Evolutionary conservation across 2,113 vertebrate genomes (phyloP).

Genomic region (Zeus faber): DNA sequence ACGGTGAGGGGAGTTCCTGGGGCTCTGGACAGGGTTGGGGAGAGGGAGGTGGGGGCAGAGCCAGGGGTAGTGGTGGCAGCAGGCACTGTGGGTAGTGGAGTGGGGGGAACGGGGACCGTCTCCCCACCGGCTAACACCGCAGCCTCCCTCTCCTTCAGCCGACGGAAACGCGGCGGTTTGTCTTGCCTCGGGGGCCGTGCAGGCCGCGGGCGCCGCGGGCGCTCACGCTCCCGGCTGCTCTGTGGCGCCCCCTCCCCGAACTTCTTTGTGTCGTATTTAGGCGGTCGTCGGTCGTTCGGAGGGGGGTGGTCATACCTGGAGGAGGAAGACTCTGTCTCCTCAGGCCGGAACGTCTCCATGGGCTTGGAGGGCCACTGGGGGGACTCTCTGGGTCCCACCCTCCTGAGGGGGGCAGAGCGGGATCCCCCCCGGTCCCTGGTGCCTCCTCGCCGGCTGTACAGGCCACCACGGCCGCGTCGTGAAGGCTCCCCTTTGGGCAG

Average conservation of each 20-base stretch:
- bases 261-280: constrained; percentile 85
- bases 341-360: constrained; percentile 79
- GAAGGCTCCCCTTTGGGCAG: constrained; percentile 94
- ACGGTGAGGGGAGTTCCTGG: constrained; percentile 69
- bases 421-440: constrained; percentile 85
- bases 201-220: constrained; percentile 89
- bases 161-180: constrained; percentile 92
- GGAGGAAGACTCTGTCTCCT: constrained; percentile 62
- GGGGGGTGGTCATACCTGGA: constrained; percentile 60
- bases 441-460: constrained; percentile 83
- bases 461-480: constrained; percentile 87
- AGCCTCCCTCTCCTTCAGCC: constrained; percentile 90
- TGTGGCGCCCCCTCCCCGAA: constrained; percentile 82
- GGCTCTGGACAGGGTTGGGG: constrained; percentile 66
- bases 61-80: constrained; percentile 28
- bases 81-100: constrained; percentile 48
- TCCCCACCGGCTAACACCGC: constrained; percentile 71
- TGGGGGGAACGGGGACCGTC: constrained; percentile 23
- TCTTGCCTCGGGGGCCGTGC: constrained; percentile 94
- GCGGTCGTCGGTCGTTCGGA: constrained; percentile 78
- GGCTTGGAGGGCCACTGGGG: constrained; percentile 91
- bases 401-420: constrained; percentile 82
- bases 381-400: constrained; percentile 80
- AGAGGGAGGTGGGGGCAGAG: constrained; percentile 41
- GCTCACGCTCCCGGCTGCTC: constrained; percentile 84